A percentile compares a stretch with the other conserved stretches of the same genome.
Evolutionary conservation across 2,113 vertebrate species (phyloP).

Genomic region (Mesocricetus auratus): DNA sequence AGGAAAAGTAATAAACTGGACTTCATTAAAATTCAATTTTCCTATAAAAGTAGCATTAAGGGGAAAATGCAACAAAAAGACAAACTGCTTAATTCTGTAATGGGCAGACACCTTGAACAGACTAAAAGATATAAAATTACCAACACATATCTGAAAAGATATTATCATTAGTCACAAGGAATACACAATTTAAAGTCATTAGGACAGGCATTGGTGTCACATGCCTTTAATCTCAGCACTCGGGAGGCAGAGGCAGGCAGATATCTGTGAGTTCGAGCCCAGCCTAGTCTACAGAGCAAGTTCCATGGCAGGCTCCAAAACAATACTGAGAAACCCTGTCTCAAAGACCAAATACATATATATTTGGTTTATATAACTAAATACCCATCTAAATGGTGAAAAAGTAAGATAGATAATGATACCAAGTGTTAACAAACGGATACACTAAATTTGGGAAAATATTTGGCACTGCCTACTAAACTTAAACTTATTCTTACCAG

Average conservation of each 20-base stretch:
- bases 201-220: too few species aligned
- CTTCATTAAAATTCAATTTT: constrained; percentile 14
- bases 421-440: not conserved
- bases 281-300: too few species aligned
- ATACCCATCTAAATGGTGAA: not conserved
- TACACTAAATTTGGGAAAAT: not conserved
- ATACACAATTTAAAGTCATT: not conserved
- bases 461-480: not conserved
- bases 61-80: constrained; percentile 20
- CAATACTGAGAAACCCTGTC: too few species aligned
- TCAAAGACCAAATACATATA: too few species aligned
- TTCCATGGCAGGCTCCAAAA: too few species aligned
- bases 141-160: not conserved
- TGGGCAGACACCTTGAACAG: not conserved
- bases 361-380: not conserved
- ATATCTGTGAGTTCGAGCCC: too few species aligned
- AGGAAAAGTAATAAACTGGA: not conserved
- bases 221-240: too few species aligned
- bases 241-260: too few species aligned
- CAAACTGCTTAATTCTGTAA: not conserved
- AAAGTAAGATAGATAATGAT: not conserved
- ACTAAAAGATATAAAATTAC: not conserved
- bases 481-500: not conserved
- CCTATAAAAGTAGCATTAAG: not conserved
- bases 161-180: not conserved